Conservation (phyloP, 1,140 invertebrate genomes). For the Aphaenogaster ashmeadi region DNA sequence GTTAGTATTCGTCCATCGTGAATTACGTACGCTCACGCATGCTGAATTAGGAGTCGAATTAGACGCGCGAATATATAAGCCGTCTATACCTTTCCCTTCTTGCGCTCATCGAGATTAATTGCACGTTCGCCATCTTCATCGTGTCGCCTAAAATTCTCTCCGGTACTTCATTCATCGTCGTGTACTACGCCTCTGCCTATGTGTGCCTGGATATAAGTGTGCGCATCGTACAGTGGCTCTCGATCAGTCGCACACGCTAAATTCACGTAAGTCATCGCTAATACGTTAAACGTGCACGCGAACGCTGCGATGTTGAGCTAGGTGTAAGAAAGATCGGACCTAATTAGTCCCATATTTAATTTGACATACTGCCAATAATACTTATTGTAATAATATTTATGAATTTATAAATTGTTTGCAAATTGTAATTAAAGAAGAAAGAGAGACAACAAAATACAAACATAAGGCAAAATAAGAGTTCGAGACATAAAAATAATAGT, state of each 20-base stretch:
- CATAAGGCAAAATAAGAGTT: neutral
- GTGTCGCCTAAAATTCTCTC: conserved; percentile 27
- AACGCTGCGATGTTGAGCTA: neutral
- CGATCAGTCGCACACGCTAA: conserved; percentile 13
- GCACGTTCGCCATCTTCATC: conserved; percentile 45
- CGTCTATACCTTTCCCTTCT: conserved; percentile 3
- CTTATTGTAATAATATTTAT: neutral
- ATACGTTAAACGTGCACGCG: conserved; percentile 33
- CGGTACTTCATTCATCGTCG: conserved; percentile 18
- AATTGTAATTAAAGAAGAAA: neutral
- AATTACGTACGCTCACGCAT: neutral
- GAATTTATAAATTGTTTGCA: conserved; percentile 4
- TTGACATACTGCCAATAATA: neutral
- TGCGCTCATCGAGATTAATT: conserved; percentile 33
- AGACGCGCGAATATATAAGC: conserved; percentile 15
- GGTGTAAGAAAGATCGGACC: neutral
- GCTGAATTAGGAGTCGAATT: conserved; percentile 3
- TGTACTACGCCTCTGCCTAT: neutral
- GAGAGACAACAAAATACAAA: neutral
- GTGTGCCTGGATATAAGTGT: conserved; percentile 26
- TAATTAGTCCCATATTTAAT: neutral
- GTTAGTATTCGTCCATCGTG: neutral
- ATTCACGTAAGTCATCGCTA: conserved; percentile 34
- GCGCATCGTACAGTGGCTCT: conserved; percentile 45
- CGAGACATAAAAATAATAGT: neutral